Base-by-base conservation (phyloP, 2,888 invertebrate genomes). In the Shargacucullia verbasci region DNA sequence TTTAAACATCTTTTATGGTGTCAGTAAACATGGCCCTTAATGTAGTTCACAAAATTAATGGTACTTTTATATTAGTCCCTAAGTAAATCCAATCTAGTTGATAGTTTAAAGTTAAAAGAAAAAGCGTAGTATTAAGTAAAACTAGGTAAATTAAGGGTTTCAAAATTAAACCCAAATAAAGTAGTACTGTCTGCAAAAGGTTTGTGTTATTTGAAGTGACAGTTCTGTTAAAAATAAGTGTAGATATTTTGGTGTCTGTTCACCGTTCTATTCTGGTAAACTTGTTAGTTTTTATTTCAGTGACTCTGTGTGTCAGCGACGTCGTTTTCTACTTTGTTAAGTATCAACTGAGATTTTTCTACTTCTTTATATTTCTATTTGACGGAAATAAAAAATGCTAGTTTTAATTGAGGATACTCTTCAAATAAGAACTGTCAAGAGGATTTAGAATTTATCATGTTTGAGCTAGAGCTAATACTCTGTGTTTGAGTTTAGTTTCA, bases 191-290 rank as follows among this genome's bases (percentile, higher is more conserved):
- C 39, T 20, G 1, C 27, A 13, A 35, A 13, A 20, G 34, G n/a
- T 66, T 71, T 59, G 66, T 27, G 34, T 44, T 6, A 38, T 54
- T 41, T 14, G 20, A 7, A 40, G 35, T 54, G 69, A 72, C 73
- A 53, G 34, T 41, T 43, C 39, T 39, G 20, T 59, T 66, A 43
- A 59, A 66, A 58, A 43, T 15, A 53, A 31, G 1, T 29, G 20
- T 20, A 20, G 10, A 12, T 44, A 58, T 25, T 58, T 58, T 68
- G 62, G 48, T 44, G n/a, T n/a, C n/a, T n/a, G 50, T 13, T 8
- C 5, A 20, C 1, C 8, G 9, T 48, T 60, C 69, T 73, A 70
- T 70, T 73, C 62, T 39, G 8, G 62, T 54, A 31, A 20, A 35
- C 50, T 14, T 46, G 52, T 66, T 0, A 68, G 31, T 49, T 59